Base-by-base conservation (phyloP, 2,797 vertebrate genomes). In the Borostomias antarcticus region DNA sequence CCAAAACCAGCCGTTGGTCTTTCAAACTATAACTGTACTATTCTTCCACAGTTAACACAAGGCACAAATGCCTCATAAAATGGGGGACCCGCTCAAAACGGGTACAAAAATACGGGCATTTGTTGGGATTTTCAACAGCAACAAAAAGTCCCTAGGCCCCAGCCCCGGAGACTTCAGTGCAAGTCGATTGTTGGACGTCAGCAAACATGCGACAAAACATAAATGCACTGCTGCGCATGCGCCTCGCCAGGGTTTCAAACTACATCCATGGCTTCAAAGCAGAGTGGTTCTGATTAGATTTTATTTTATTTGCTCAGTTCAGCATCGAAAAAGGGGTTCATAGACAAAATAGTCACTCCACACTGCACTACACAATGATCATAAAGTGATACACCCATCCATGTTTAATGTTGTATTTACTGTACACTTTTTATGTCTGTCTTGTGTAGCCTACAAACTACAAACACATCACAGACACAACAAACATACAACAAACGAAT, bases 131-230 rank as follows among this genome's bases (percentile, higher is more conserved):
- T 33, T 62, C 35, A 62, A 57, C 70, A 69, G 62, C 57, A 66
- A 67, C 26, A 69, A 78, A 82, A 82, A 77, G 72, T 86, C 75
- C 80, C 23, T 88, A 91, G 91, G 91, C 91, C 91, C 87, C 83
- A 73, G 86, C 79, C 85, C 82, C 71, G 76, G 81, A 91, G 82
- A 88, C 85, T 90, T 82, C 77, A 80, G 66, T 74, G 69, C 75
- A 6, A 89, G 84, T 88, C 90, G 82, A 86, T 74, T 84, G 75
- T 84, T 77, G 76, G 84, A 90, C 92, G 91, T 93, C 92, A 92
- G 86, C 89, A 90, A 84, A 86, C 83, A 85, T 87, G 92, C 91
- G 91, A 91, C 91, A 82, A 50, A 54, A 75, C 80, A 74, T 1
- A 69, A 8, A 37, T 28, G 30, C 30, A 29, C n/a, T 19, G n/a